phyloP scores from a whole-genome alignment of 2,797 vertebrate species.

The Melanotaenia boesemani region DNA sequence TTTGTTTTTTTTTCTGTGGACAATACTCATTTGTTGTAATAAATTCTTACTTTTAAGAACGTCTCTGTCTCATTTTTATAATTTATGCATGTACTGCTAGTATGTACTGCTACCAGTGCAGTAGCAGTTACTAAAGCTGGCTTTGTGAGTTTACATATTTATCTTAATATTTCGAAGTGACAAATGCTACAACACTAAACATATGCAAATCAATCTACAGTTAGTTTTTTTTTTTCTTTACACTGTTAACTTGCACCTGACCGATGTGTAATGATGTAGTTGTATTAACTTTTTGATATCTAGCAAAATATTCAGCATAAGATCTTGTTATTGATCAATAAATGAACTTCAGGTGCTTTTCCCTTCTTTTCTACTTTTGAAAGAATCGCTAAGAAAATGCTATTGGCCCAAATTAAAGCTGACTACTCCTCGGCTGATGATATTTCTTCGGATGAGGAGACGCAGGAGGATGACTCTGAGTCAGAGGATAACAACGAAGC shows the following conservation, averaged over 20 bases:
- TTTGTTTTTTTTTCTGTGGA: constrained; percentile 63
- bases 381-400: constrained; percentile 99
- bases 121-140: not conserved
- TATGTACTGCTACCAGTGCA: not conserved
- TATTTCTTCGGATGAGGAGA: constrained; percentile 88
- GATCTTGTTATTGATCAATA: constrained; percentile 56
- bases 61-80: constrained; percentile 66
- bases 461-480: constrained; percentile 72
- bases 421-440: constrained; percentile 90
- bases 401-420: constrained; percentile 97
- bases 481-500: constrained; percentile 51
- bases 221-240: not conserved
- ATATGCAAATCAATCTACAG: not conserved
- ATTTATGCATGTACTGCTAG: constrained; percentile 2
- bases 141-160: not conserved
- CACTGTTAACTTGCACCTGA: not conserved
- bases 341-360: constrained; percentile 76
- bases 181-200: not conserved
- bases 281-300: not conserved
- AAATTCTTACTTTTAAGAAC: constrained; percentile 75
- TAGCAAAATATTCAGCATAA: constrained; percentile 36
- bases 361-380: constrained; percentile 81
- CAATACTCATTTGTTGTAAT: constrained; percentile 73
- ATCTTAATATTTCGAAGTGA: not conserved
- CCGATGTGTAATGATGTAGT: not conserved